These are phyloP conservation scores for Phrynosoma blainvillii DNA, from an alignment of 2,113 vertebrate genomes.

Conservation along the genomic window DNA sequence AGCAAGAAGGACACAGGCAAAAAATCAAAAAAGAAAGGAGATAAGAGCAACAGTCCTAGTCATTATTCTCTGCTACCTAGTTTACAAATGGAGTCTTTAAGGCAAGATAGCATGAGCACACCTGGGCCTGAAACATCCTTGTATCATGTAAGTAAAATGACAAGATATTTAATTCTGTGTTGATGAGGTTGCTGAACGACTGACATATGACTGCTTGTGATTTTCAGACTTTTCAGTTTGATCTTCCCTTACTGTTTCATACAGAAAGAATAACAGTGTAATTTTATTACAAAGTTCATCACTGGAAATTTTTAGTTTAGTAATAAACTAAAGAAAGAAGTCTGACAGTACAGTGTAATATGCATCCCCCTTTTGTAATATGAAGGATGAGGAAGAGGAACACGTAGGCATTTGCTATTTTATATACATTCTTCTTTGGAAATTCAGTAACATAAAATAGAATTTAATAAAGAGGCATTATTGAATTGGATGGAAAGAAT, in stretches of 20 bases:
- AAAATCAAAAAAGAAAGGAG: conserved; percentile 93
- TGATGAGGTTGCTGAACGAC: background rate
- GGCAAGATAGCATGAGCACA: conserved; percentile 89
- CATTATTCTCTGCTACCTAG: conserved; percentile 91
- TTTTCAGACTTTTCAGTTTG: background rate
- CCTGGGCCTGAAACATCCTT: conserved; percentile 89
- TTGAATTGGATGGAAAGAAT: too few species aligned
- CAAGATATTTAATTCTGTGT: background rate
- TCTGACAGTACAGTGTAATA: background rate
- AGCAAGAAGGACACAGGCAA: conserved; percentile 93
- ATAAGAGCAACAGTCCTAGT: conserved; percentile 93
- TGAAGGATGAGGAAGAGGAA: background rate
- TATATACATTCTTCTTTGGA: background rate
- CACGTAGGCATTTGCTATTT: background rate
- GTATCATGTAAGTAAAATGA: conserved; percentile 88
- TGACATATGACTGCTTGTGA: background rate
- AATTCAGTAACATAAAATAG: background rate
- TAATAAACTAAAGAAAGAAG: background rate
- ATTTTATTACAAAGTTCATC: background rate
- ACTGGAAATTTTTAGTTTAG: conserved; percentile 24
- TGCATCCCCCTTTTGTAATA: background rate
- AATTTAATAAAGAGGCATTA: background rate
- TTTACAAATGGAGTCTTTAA: conserved; percentile 92
- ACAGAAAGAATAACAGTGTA: background rate
- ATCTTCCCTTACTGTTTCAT: conserved; percentile 8